Evolutionary conservation across 1,140 invertebrate genomes (phyloP), one percentile per base, ranked within the genome.

Genomic region (Psilanteris sp.): DNA sequence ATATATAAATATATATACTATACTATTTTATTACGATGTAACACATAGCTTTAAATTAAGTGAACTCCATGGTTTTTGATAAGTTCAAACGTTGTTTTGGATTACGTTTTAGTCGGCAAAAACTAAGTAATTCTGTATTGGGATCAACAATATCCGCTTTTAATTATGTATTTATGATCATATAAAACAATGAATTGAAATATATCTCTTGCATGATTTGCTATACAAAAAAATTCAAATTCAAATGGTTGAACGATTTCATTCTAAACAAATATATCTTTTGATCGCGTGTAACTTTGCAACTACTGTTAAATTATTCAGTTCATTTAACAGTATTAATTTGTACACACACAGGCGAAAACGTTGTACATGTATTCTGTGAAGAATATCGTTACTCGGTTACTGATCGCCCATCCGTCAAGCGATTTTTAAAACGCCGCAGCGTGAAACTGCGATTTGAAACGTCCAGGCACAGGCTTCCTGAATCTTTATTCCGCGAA

Each of bases 391-490:
- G 61, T 61, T 77, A 57, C 61, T 62, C 67, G 67, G 31, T 50
- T 61, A 68, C 48, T 62, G 71, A 68, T 78, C 66, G 48, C 50
- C 76, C 70, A 74, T 78, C 70, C 76, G 70, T 78, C 76, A 78
- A 78, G 61, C 70, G 24, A 78, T 74, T 74, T 78, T 74, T 70
- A 71, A 55, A 78, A 67, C 43, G 48, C 71, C 71, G 54, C 59
- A 67, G 67, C 77, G 77, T 79, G 77, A 79, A 79, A 79, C 70
- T 66, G 26, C 55, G 66, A 79, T 79, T 79, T 55, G 77, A 79
- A 79, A 75, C 77, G 67, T 75, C 48, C 52, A 52, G 29, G 71
- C 66, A 54, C 66, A 70, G 66, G 71, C 77, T 79, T 75, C 76
- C 70, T 74, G 54, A 62, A 62, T 71, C 57, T 73, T 77, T 72